Evolutionary conservation across 2,797 vertebrate genomes (phyloP).

Genomic region (Macropodus opercularis): DNA sequence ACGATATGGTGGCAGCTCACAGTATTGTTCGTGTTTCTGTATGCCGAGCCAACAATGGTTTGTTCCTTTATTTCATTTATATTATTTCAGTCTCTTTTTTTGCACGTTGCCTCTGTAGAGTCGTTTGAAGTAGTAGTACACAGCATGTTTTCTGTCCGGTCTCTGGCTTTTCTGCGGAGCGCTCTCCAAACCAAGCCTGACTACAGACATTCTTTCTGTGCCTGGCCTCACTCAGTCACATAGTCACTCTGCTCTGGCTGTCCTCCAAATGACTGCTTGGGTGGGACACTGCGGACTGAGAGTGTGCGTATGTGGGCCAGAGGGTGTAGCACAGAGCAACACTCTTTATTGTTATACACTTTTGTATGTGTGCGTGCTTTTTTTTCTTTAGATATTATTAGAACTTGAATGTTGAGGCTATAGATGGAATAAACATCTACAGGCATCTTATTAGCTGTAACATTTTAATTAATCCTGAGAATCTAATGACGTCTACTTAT

Average conservation of each 20-base stretch:
- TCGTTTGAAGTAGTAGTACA: not conserved
- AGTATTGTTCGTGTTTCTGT: slow-evolving; percentile 95
- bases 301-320: not conserved
- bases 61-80: slow-evolving; percentile 41
- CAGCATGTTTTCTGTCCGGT: not conserved
- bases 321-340: not conserved
- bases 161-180: slow-evolving; percentile 3
- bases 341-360: not conserved
- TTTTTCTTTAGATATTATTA: not conserved
- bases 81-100: not conserved
- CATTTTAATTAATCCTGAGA: not conserved
- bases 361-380: slow-evolving; percentile 1
- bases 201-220: slow-evolving; percentile 18
- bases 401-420: too few relatives aligned
- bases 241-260: slow-evolving; percentile 30
- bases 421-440: too few relatives aligned
- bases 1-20: slow-evolving; percentile 98
- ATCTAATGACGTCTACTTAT: not conserved
- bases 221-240: slow-evolving; percentile 23
- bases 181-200: slow-evolving; percentile 12
- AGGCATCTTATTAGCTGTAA: not conserved
- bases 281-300: slow-evolving; percentile 20
- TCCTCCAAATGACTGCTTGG: slow-evolving; percentile 24
- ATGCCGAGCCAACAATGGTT: slow-evolving; percentile 91
- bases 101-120: not conserved